Conservation (phyloP, 2,113 vertebrate species). For the Gadus chalcogrammus region DNA sequence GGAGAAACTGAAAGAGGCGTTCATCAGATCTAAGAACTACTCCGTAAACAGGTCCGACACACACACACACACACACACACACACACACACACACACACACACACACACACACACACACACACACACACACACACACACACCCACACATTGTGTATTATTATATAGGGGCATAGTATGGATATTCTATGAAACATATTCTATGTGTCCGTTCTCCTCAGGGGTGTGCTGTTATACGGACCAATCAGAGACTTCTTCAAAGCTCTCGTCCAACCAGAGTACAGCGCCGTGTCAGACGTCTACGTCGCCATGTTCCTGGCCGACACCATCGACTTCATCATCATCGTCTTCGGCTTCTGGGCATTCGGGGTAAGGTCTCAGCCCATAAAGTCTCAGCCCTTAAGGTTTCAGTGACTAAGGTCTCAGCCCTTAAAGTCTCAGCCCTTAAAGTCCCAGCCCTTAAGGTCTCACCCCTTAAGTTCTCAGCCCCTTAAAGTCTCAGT, state of each 20-base stretch:
- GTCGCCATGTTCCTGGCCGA: conserved; percentile 95
- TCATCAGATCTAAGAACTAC: conserved; percentile 81
- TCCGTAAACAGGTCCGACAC: conserved; percentile 81
- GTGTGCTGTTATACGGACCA: conserved; percentile 71
- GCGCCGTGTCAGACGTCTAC: conserved; percentile 91
- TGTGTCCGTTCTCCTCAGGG: not conserved
- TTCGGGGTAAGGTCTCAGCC: conserved; percentile 78
- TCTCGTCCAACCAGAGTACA: conserved; percentile 92
- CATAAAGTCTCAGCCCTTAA: too few species aligned
- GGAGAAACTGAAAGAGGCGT: conserved; percentile 83
- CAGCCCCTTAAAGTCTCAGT: too few species aligned
- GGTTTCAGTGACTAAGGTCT: too few species aligned
- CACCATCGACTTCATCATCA: conserved; percentile 92
- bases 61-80: not conserved
- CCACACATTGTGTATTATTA: not conserved
- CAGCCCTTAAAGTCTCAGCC: too few species aligned
- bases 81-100: conserved; percentile 2
- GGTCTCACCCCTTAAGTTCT: conserved; percentile 11
- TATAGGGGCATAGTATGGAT: too few species aligned
- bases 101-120: conserved; percentile 7
- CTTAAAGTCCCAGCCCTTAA: too few species aligned
- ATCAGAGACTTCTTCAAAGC: conserved; percentile 89
- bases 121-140: conserved; percentile 3
- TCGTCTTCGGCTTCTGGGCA: conserved; percentile 94
- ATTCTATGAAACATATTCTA: too few species aligned